A percentile compares a stretch with the other conserved stretches of the same genome.
phyloP scores from a whole-genome alignment of 2,113 vertebrate genomes.

The Propithecus coquereli region DNA sequence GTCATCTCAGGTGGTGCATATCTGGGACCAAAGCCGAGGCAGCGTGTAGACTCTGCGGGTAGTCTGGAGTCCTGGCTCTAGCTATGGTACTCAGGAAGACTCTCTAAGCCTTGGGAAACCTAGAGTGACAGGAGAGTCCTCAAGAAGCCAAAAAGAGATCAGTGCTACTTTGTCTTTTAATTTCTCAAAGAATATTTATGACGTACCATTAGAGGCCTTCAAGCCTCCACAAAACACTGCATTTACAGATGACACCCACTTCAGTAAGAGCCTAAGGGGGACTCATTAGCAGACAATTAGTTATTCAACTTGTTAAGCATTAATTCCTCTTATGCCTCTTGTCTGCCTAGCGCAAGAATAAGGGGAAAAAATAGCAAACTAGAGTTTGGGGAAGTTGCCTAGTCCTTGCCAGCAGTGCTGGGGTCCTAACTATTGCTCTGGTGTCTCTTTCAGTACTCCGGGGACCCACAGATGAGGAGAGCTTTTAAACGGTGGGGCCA shows the following conservation, averaged over 20 bases:
- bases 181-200: slow-evolving; percentile 64
- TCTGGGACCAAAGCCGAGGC: neutral
- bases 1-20: neutral
- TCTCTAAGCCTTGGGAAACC: neutral
- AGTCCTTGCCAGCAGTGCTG: neutral
- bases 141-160: slow-evolving; percentile 15
- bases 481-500: neutral
- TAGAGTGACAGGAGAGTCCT: neutral
- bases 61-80: neutral
- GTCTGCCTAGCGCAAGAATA: neutral
- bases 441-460: neutral
- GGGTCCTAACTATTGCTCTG: neutral
- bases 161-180: slow-evolving; percentile 32
- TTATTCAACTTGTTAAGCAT: slow-evolving; percentile 64
- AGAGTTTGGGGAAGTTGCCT: neutral
- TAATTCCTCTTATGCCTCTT: slow-evolving; percentile 50
- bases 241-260: slow-evolving; percentile 64
- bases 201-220: slow-evolving; percentile 49
- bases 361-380: neutral
- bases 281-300: slow-evolving; percentile 64
- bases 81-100: neutral
- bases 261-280: slow-evolving; percentile 51
- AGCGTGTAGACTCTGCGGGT: neutral
- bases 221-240: slow-evolving; percentile 52
- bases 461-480: neutral